A percentile compares a stretch with the other conserved stretches of the same genome.
phyloP scores from a whole-genome alignment of 2,797 vertebrate genomes.

The Coranthus polyacanthus region DNA sequence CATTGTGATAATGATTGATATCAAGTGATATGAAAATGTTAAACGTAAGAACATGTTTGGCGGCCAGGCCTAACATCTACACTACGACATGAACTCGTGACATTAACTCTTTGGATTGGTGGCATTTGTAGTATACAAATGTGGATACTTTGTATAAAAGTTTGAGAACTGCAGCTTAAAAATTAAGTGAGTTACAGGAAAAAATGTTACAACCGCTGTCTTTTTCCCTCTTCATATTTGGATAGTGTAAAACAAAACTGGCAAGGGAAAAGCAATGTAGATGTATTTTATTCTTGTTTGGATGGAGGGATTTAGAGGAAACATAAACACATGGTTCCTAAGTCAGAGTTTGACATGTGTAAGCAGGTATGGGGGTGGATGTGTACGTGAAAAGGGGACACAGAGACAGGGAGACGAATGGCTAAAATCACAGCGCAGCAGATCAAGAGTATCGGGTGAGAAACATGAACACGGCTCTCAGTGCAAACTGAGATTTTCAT shows the following conservation, averaged over 20 bases:
- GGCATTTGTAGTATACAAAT: too few relatives aligned
- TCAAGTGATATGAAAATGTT: too few relatives aligned
- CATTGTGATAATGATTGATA: too few relatives aligned
- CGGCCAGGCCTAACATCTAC: too few relatives aligned
- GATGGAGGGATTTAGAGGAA: constrained; percentile 16
- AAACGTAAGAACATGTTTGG: too few relatives aligned
- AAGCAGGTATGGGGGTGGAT: constrained; percentile 28
- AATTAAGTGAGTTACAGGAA: too few relatives aligned
- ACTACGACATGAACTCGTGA: too few relatives aligned
- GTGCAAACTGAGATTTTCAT: constrained; percentile 70
- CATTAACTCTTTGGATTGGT: too few relatives aligned
- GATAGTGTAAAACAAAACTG: constrained; percentile 32
- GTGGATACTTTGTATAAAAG: too few relatives aligned
- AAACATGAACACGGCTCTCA: constrained; percentile 66
- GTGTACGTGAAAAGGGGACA: constrained; percentile 37
- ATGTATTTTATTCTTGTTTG: constrained; percentile 17
- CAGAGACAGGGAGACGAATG: constrained; percentile 43
- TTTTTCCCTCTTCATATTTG: too few relatives aligned
- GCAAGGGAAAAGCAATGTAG: neutral
- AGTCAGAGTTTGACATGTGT: constrained; percentile 37
- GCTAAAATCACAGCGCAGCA: constrained; percentile 52
- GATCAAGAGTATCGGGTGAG: constrained; percentile 77
- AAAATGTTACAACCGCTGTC: too few relatives aligned
- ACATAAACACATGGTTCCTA: constrained; percentile 46
- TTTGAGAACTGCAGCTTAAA: too few relatives aligned